phyloP scores from a whole-genome alignment of 2,797 vertebrate species.

The Paramormyrops hopkinsi region DNA sequence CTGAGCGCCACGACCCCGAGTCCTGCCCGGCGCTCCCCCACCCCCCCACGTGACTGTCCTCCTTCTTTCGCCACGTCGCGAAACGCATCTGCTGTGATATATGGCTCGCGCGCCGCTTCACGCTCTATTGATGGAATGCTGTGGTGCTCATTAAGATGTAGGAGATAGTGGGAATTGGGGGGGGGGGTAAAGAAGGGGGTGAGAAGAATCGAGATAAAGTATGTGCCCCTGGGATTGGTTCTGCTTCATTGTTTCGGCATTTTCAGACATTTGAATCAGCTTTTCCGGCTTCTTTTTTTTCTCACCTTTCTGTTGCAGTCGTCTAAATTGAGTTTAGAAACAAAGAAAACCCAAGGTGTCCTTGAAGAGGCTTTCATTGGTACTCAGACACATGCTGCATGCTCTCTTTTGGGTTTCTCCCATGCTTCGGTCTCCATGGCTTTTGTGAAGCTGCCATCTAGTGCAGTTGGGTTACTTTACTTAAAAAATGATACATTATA shows the following conservation, averaged over 20 bases:
- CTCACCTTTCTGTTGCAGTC: conserved; percentile 2
- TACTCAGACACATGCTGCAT: background rate
- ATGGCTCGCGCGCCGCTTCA: conserved; percentile 39
- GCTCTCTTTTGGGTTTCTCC: background rate
- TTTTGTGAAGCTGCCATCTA: background rate
- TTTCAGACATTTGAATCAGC: conserved; percentile 44
- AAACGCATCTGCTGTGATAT: conserved; percentile 54
- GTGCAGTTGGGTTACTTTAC: background rate
- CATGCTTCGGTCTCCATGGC: background rate
- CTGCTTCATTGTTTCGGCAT: conserved; percentile 65
- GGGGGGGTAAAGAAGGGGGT: conserved; percentile 33
- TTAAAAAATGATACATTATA: background rate
- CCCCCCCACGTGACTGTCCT: conserved; percentile 45
- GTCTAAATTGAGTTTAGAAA: background rate
- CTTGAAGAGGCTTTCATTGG: background rate
- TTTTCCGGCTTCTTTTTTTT: conserved; percentile 19
- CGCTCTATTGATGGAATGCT: conserved; percentile 56
- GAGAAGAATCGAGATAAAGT: conserved; percentile 59
- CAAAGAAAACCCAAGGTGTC: conserved; percentile 7
- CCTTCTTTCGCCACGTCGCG: conserved; percentile 37
- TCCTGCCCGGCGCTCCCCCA: conserved; percentile 35
- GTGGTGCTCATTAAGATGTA: conserved; percentile 70
- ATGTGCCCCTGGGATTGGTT: conserved; percentile 64
- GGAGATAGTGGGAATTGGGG: conserved; percentile 60
- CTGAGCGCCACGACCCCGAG: conserved; percentile 39